Conservation (phyloP, 2,797 vertebrate species). For the Tadarida brasiliensis region DNA sequence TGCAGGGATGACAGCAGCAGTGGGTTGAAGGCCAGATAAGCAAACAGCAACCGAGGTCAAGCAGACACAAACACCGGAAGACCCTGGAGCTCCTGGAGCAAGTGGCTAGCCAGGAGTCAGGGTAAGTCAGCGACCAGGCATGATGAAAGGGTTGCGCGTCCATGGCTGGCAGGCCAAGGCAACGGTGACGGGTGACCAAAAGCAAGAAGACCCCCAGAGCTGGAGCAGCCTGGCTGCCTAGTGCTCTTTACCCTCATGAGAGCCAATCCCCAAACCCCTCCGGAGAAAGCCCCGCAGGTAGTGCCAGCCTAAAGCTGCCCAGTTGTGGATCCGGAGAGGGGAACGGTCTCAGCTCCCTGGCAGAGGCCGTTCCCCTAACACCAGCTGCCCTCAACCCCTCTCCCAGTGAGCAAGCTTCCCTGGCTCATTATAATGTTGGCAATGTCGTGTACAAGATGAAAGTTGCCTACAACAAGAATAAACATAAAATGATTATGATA, state of each 20-base stretch:
- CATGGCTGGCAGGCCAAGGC: not conserved
- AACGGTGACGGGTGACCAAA: not conserved
- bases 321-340: constrained; percentile 9
- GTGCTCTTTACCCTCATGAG: not conserved
- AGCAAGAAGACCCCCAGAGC: not conserved
- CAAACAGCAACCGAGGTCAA: not conserved
- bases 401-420: constrained; percentile 67
- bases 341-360: constrained; percentile 47
- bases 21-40: not conserved
- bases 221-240: not conserved
- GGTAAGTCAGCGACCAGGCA: not conserved
- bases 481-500: constrained; percentile 75
- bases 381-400: constrained; percentile 62
- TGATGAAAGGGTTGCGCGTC: not conserved
- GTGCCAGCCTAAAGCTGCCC: constrained; percentile 7
- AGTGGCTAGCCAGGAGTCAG: not conserved
- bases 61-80: not conserved
- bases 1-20: not conserved
- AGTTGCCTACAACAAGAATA: constrained; percentile 78
- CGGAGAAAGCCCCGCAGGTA: not conserved
- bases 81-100: not conserved
- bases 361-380: constrained; percentile 51
- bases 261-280: not conserved
- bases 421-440: constrained; percentile 67
- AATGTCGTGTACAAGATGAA: constrained; percentile 68